Percentiles rank a stretch among this genome's conserved stretches.
phyloP scores from a whole-genome alignment of 2,113 vertebrate genomes.

The Hemibagrus wyckioides region DNA sequence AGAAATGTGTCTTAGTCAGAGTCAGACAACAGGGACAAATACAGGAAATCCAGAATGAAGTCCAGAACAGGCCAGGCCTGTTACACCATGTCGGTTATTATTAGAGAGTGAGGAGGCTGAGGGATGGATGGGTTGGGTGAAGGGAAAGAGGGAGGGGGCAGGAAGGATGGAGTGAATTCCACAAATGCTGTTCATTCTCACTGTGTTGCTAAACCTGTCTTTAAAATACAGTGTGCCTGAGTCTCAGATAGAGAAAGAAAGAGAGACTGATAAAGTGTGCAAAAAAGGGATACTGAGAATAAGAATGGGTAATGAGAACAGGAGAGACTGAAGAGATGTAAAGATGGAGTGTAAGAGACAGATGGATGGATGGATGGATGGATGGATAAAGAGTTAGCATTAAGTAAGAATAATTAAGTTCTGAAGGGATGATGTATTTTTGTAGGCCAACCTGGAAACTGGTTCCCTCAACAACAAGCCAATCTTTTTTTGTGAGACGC shows the following conservation, averaged over 20 bases:
- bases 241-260: background rate
- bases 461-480: background rate
- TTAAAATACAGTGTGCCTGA: background rate
- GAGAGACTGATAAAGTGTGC: background rate
- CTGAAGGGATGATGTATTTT: too few species aligned
- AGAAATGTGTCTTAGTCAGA: background rate
- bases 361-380: too few species aligned
- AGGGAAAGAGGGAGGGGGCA: background rate
- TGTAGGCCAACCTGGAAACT: too few species aligned
- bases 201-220: conserved; percentile 18
- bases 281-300: background rate
- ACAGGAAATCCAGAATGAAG: conserved; percentile 14
- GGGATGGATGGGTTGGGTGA: background rate
- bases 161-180: conserved; percentile 34
- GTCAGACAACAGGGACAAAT: background rate
- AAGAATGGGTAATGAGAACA: background rate
- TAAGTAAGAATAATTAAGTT: too few species aligned
- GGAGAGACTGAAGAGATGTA: background rate
- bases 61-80: background rate
- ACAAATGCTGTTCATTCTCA: conserved; percentile 20
- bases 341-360: background rate
- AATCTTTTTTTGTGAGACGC: background rate
- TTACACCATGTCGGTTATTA: background rate
- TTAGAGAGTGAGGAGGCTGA: background rate
- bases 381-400: too few species aligned